Percentiles rank a stretch among this genome's conserved stretches.
These are phyloP conservation scores for Erannis defoliaria DNA, from an alignment of 2,888 invertebrate species.

Conservation along the genomic window DNA sequence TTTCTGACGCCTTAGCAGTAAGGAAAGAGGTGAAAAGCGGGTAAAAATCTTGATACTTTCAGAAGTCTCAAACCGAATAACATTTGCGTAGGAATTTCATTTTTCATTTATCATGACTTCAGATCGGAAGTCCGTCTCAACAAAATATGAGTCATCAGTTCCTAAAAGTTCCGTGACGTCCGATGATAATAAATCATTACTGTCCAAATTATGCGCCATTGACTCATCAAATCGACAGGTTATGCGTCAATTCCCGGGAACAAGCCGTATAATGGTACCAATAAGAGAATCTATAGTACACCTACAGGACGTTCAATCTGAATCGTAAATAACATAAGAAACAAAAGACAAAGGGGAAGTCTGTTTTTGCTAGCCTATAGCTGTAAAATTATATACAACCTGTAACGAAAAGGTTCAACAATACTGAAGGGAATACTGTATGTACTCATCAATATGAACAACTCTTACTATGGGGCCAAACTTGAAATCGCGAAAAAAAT, in stretches of 20 bases:
- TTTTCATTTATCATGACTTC: not conserved
- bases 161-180: slow-evolving; percentile 47
- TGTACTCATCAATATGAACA: too few species aligned
- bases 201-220: slow-evolving; percentile 61
- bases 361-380: too few species aligned
- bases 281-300: not conserved
- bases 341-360: too few species aligned
- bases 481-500: too few species aligned
- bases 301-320: slow-evolving; percentile 7
- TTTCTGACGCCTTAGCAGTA: not conserved
- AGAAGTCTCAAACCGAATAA: too few species aligned
- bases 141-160: slow-evolving; percentile 37
- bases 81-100: too few species aligned
- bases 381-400: too few species aligned
- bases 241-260: slow-evolving; percentile 50
- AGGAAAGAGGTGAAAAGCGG: not conserved
- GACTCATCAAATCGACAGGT: slow-evolving; percentile 69
- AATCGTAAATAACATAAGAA: not conserved
- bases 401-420: too few species aligned
- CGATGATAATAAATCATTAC: slow-evolving; percentile 60
- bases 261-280: slow-evolving; percentile 11
- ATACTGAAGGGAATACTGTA: too few species aligned
- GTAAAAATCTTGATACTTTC: too few species aligned
- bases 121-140: slow-evolving; percentile 11
- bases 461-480: too few species aligned